Percentiles rank a stretch among this genome's conserved stretches.
Conservation (phyloP, 2,113 vertebrate genomes). For the Tragelaphus strepsiceros region DNA sequence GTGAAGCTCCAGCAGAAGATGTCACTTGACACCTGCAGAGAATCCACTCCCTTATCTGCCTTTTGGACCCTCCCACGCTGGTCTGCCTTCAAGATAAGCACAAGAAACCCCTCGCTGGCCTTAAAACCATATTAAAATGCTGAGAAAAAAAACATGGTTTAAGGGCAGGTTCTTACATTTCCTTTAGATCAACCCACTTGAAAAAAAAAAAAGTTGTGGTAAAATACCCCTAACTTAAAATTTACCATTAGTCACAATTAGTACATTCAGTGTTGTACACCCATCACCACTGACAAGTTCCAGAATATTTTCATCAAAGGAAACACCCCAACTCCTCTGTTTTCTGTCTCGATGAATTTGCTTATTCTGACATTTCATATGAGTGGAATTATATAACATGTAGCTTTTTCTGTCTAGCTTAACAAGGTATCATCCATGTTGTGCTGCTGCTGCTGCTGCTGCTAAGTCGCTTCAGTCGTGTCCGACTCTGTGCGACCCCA, state of each 20-base stretch:
- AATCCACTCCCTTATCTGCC: background rate
- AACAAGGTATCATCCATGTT: background rate
- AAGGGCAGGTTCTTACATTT: background rate
- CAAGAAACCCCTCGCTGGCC: background rate
- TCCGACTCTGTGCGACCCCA: no score
- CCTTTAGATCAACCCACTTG: background rate
- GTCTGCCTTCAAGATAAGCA: background rate
- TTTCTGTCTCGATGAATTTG: background rate
- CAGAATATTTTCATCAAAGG: background rate
- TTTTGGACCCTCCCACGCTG: rapidly evolving
- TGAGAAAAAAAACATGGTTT: background rate
- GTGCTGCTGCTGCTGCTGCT: no score
- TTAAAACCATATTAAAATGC: background rate
- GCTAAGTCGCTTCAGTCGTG: no score
- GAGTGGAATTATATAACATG: no score
- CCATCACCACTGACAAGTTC: background rate
- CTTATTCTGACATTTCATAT: background rate
- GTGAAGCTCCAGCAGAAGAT: background rate
- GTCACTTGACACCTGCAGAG: background rate
- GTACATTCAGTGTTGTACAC: rapidly evolving
- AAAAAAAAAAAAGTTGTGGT: background rate
- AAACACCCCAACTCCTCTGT: background rate
- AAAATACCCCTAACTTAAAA: background rate
- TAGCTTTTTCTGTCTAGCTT: background rate
- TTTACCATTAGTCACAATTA: background rate